Evolutionary conservation across 2,888 invertebrate species (phyloP), one percentile per base, ranked within the genome.

Genomic region (Mystacides longicornis): DNA sequence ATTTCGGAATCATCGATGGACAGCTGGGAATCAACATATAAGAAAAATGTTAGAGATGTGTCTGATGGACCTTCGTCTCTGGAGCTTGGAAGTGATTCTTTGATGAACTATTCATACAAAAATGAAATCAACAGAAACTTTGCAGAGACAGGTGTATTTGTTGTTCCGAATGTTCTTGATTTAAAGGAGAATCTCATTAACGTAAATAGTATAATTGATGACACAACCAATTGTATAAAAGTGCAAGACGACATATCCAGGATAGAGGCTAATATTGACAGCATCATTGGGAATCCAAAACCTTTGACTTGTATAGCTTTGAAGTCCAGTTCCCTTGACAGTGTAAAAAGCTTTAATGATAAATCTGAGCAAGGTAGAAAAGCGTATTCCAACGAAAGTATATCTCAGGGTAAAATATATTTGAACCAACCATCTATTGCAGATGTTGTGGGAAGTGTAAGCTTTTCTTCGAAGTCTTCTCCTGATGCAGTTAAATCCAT

Each of bases 241-340:
- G 55, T 56, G 1, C 56, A 58, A 51, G 60, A 60, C 46, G 76
- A 77, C 61, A 77, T 77, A 63, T 77, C 77, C 54, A 74, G 77
- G 64, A 77, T 77, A 65, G 77, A 77, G 67, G 77, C 77, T 67
- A 77, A 77, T 67, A 77, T 77, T 55, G 77, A 77, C 67, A 76
- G 75, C 65, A 77, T 77, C 64, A 77, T 77, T 64, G 76, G 77
- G 64, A 76, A 76, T 11, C 77, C 77, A 61, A 77, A 77, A 64
- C 77, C 77, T 58, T 69, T 77, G 57, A 73, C 75, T 63, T 67
- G 74, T 58, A 71, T 75, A 67, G 73, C 74, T 69, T 71, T 75
- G 67, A 77, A 77, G 64, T 74, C 76, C 64, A 77, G 69, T 68
- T 81, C 81, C 55, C 71, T 81, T 67, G 81, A 81, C 67, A 81